Base-by-base conservation (phyloP, 2,888 invertebrate genomes). In the Limnephilus rhombicus region DNA sequence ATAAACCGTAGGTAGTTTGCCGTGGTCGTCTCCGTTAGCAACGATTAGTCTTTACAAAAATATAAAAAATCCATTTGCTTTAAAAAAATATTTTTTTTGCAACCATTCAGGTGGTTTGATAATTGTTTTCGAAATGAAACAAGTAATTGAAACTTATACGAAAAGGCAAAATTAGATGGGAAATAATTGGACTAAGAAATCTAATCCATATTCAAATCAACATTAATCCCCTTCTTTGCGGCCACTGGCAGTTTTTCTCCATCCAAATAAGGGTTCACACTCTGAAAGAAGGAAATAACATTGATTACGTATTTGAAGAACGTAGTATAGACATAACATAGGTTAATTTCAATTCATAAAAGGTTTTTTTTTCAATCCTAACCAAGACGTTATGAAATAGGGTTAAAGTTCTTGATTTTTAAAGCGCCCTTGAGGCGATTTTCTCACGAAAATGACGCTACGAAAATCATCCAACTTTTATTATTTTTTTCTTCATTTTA, bases 211-310 rank as follows among this genome's bases (percentile, higher is more conserved):
- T 92, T 85, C 95, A 95, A 96, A 93, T 95, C 95, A 92, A 98
- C 97, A 94, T 98, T 97, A 95, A 97, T 98, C 94, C 98, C 98
- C 95, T 99, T 99, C 95, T 99, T 99, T 91, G 99, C 99, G 81
- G 99, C 99, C 93, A 99, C 98, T 15, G 99, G 98, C 93, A 99
- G 96, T 94, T 98, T 98, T 94, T 98, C 98, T 81, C 99, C 99
- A 94, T 96, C 96, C 94, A 99, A 96, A 94, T 97, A 99, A 15
- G 99, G 99, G 96, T 99, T 99, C 93, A 96, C 96, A 94, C 96
- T 96, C 98, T 98, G 96, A 94, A 97, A 93, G 68, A 86, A 45
- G 29, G 49, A 45, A 85, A n/a, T 12, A 45, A 37, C 31, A 41
- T 4, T 85, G n/a, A 29, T 24, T 3, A 80, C 9, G n/a, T 29